Evolutionary conservation across 2,113 vertebrate species (phyloP), one percentile per base, ranked within the genome.

Genomic region (Phaethon lepturus): DNA sequence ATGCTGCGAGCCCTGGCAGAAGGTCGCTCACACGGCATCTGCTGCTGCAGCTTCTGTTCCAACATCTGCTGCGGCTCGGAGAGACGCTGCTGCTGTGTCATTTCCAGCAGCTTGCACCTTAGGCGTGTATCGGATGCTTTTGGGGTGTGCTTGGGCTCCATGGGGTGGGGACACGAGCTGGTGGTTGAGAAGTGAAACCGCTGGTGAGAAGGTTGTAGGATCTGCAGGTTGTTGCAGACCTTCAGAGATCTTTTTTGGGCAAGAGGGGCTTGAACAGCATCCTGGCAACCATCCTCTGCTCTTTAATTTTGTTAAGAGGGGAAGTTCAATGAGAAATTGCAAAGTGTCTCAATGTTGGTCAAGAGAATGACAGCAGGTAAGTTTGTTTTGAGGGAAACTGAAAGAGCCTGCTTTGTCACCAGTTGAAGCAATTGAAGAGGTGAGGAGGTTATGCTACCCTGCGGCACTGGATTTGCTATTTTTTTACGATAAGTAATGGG

Each of bases 111-210:
- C 63, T 88, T 13, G 1, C 6, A 6, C 0, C 0, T 53, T 38
- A 50, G 68, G 44, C 3, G 1, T 28, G 7, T 23, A 6, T 35
- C 2, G 0, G 53, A 10, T 4, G 4, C 5, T 85, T 73, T 68
- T 49, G 55, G 44, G 42, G 4, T 29, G n/a, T 35, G n/a, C 31
- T 69, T 69, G n/a, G 58, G n/a, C 6, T 88, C 18, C 60, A 17
- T 0, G 0, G 26, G 22, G 38, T n/a, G 3, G 19, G 6, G 2
- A 8, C 25, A 7, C 0, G 7, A 72, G 52, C 35, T 77, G 62
- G 16, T 72, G 44, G 28, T 47, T 53, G 50, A 84, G 55, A 71
- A 80, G 11, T 55, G 13, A 44, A 94, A n/a, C 26, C 13, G 3
- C 18, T 68, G 33, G 4, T 78, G 49, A 62, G 52, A 78, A 89